Evolutionary conservation across 92 coral and sea anemone species (phyloP).

Genomic region (Diadumene lineata): DNA sequence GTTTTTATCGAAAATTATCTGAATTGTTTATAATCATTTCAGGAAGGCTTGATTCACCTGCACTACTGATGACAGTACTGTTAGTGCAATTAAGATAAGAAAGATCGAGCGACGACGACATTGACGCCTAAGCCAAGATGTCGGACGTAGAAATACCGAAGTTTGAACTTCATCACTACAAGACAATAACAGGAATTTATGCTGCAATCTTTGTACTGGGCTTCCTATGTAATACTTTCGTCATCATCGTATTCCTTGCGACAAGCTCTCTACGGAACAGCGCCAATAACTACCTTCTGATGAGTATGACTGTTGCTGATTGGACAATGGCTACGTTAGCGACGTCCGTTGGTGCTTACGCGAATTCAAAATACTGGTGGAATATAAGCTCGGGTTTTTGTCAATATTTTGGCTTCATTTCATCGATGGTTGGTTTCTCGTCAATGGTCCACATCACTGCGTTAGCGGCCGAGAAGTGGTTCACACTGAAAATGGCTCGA

Average conservation of each 20-base stretch:
- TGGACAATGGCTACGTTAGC: slow-evolving; percentile 49
- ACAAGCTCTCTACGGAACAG: slow-evolving; percentile 40
- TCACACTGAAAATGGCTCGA: slow-evolving; percentile 17
- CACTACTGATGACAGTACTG: too few species aligned
- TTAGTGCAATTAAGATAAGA: too few species aligned
- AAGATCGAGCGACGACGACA: too few species aligned
- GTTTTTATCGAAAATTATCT: too few species aligned
- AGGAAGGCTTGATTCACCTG: too few species aligned
- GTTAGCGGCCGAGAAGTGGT: slow-evolving; percentile 50
- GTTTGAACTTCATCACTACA: slow-evolving; percentile 21
- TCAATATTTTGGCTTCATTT: slow-evolving; percentile 54
- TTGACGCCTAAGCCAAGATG: neutral
- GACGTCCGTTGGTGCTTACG: slow-evolving; percentile 52
- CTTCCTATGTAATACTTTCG: slow-evolving; percentile 45
- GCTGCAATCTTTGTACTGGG: slow-evolving; percentile 21
- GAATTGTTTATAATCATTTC: too few species aligned
- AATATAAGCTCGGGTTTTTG: slow-evolving; percentile 42
- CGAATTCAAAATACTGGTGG: slow-evolving; percentile 51
- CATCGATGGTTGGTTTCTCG: slow-evolving; percentile 50
- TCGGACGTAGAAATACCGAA: neutral
- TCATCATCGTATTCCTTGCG: slow-evolving; percentile 41
- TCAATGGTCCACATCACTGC: slow-evolving; percentile 72
- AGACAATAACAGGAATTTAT: slow-evolving; percentile 29
- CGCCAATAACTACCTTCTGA: slow-evolving; percentile 36
- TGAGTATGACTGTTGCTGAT: slow-evolving; percentile 76